Evolutionary conservation across 2,113 vertebrate species (phyloP).

Genomic region (Clarias magur): DNA sequence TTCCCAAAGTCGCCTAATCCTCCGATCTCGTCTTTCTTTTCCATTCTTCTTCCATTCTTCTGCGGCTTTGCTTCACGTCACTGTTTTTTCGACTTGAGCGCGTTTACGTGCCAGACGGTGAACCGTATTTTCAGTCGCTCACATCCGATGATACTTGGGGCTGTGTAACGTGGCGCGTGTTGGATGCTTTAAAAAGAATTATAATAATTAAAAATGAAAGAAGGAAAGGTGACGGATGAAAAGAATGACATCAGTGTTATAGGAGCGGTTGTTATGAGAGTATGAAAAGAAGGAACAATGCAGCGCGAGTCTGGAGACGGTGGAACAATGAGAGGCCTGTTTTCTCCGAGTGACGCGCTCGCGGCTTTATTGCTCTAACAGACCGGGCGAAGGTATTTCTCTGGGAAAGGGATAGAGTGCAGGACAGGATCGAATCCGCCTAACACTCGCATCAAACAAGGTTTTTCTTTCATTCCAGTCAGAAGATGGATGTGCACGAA

Average conservation of each 20-base stretch:
- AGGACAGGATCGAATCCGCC: slow-evolving; percentile 50
- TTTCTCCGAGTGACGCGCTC: slow-evolving; percentile 21
- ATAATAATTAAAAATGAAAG: not conserved
- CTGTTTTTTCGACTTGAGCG: not conserved
- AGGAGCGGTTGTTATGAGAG: not conserved
- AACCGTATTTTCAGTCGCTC: slow-evolving; percentile 5
- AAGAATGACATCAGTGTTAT: slow-evolving; percentile 33
- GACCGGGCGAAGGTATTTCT: slow-evolving; percentile 52
- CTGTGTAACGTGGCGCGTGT: slow-evolving; percentile 8
- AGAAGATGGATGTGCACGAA: slow-evolving; percentile 44
- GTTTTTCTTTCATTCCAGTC: slow-evolving; percentile 53
- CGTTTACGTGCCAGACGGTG: slow-evolving; percentile 15
- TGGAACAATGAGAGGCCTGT: slow-evolving; percentile 70
- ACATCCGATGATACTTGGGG: not conserved
- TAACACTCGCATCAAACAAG: slow-evolving; percentile 58
- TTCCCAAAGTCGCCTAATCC: slow-evolving; percentile 32
- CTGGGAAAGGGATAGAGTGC: slow-evolving; percentile 58
- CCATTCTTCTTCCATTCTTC: not conserved
- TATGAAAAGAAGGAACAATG: slow-evolving; percentile 59
- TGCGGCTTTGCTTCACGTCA: not conserved
- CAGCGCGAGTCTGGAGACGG: slow-evolving; percentile 47
- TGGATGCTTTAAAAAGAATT: not conserved
- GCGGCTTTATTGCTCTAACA: slow-evolving; percentile 63
- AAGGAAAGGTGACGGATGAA: not conserved
- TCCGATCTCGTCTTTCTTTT: not conserved